These are phyloP conservation scores for Andrena camellia DNA, from an alignment of 2,888 invertebrate species.

Conservation along the genomic window DNA sequence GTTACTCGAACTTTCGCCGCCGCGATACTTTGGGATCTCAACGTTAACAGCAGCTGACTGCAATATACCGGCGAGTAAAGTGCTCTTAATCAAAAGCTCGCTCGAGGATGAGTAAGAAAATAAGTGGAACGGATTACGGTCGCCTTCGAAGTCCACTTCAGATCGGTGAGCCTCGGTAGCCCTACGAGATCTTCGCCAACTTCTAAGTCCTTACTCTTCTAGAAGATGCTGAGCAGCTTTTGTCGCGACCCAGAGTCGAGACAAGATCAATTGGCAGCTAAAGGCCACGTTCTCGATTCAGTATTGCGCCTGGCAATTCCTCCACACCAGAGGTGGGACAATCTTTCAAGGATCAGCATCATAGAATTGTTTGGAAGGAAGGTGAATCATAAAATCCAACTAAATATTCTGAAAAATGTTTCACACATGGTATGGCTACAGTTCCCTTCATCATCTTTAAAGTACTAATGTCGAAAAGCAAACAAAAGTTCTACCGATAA, in stretches of 20 bases:
- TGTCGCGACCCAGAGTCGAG: neutral
- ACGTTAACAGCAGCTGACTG: constrained; percentile 59
- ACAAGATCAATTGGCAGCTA: too few relatives aligned
- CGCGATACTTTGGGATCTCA: constrained; percentile 54
- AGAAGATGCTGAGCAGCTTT: neutral
- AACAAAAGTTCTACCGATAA: neutral
- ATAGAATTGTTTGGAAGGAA: too few relatives aligned
- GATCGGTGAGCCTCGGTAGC: constrained; percentile 28
- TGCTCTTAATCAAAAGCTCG: constrained; percentile 55
- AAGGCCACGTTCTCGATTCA: too few relatives aligned
- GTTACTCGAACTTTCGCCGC: constrained; percentile 67
- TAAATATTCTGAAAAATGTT: too few relatives aligned
- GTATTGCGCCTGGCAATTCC: too few relatives aligned
- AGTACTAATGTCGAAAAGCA: too few relatives aligned
- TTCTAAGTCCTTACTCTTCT: constrained; percentile 7
- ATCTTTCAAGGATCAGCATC: too few relatives aligned
- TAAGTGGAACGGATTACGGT: constrained; percentile 57
- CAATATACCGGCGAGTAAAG: constrained; percentile 53
- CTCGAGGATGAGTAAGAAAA: constrained; percentile 50
- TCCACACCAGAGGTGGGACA: too few relatives aligned
- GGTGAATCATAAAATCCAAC: too few relatives aligned
- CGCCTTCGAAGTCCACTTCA: constrained; percentile 39
- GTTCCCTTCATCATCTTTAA: too few relatives aligned
- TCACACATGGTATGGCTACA: too few relatives aligned
- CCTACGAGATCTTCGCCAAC: neutral